These are phyloP conservation scores for Lagopus muta DNA, from an alignment of 2,113 vertebrate genomes.

Conservation along the genomic window DNA sequence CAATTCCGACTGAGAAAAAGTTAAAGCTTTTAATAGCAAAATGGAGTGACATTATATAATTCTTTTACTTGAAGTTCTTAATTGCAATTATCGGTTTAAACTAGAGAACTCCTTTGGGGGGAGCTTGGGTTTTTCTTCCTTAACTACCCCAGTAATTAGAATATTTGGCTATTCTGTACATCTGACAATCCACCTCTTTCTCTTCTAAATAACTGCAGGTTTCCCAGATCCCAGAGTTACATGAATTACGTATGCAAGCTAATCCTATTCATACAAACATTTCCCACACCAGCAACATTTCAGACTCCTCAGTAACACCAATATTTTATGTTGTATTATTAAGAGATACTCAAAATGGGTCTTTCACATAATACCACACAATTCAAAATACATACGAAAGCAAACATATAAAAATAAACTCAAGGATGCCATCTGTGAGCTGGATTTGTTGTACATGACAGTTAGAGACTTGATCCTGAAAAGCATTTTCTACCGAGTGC, in stretches of 20 bases:
- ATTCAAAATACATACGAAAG: neutral
- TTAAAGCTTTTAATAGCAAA: slow-evolving; percentile 34
- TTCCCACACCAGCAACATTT: neutral
- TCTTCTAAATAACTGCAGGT: neutral
- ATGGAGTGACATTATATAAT: slow-evolving; percentile 17
- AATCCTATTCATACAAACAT: neutral
- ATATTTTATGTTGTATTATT: neutral
- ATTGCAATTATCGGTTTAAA: slow-evolving; percentile 58
- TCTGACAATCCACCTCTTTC: neutral
- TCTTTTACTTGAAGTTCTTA: slow-evolving; percentile 57
- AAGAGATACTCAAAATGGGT: neutral
- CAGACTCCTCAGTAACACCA: neutral
- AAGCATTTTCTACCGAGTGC: neutral
- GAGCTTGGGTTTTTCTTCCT: neutral
- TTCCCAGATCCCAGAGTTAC: neutral
- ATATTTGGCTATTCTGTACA: neutral
- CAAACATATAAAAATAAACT: neutral
- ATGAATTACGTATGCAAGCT: neutral
- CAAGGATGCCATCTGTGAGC: neutral
- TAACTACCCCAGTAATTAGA: slow-evolving; percentile 23
- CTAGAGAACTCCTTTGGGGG: slow-evolving; percentile 9
- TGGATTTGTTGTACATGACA: neutral
- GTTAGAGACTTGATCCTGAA: neutral
- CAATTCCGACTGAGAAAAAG: slow-evolving; percentile 62
- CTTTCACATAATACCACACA: neutral